Conservation (phyloP, 2,888 invertebrate genomes). For the Corbicula japonica region DNA sequence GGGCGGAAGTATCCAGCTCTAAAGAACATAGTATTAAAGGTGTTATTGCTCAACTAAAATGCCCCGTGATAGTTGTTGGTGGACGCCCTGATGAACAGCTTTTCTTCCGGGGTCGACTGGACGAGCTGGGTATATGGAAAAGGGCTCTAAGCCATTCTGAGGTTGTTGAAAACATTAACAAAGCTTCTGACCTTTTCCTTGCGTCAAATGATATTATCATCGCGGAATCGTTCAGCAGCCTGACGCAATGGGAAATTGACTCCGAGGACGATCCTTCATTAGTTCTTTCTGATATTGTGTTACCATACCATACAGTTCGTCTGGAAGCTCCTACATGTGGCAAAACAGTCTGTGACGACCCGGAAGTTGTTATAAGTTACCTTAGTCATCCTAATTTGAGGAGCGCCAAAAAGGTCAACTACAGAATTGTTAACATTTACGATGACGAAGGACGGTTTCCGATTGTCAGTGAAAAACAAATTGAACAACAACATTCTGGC, state of each 20-base stretch:
- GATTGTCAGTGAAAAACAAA: constrained; percentile 74
- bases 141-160: constrained; percentile 71
- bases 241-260: constrained; percentile 66
- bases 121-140: constrained; percentile 74
- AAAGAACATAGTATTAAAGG: constrained; percentile 71
- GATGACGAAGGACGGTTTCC: constrained; percentile 80
- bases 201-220: constrained; percentile 41
- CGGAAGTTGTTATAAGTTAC: constrained; percentile 78
- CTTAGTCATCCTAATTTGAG: constrained; percentile 65
- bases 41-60: constrained; percentile 66
- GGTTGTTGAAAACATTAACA: constrained; percentile 63
- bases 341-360: constrained; percentile 83
- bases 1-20: constrained; percentile 72
- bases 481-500: constrained; percentile 75
- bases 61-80: constrained; percentile 76
- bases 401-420: constrained; percentile 73
- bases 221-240: constrained; percentile 67
- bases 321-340: constrained; percentile 81
- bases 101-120: constrained; percentile 77
- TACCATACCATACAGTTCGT: constrained; percentile 61
- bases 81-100: constrained; percentile 60
- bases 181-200: not conserved
- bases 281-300: constrained; percentile 63
- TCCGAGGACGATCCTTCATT: constrained; percentile 48
- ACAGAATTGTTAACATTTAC: constrained; percentile 79